A percentile compares a stretch with the other conserved stretches of the same genome.
Evolutionary conservation across 2,888 invertebrate genomes (phyloP).

Genomic region (Rhagonycha fulva): DNA sequence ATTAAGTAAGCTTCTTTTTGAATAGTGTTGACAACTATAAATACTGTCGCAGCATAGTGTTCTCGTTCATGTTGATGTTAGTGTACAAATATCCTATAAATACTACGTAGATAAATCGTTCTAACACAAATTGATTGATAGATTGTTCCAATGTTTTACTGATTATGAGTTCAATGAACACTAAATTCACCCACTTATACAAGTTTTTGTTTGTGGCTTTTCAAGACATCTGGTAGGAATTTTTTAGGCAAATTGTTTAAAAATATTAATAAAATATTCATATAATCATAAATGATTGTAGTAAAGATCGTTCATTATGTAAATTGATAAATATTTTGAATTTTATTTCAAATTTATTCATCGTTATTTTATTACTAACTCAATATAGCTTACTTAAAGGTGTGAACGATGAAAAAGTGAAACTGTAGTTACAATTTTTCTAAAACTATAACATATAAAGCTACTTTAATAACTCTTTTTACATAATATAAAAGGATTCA

Average conservation of each 20-base stretch:
- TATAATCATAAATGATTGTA: background rate
- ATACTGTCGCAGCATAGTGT: background rate
- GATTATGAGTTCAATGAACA: constrained; percentile 3
- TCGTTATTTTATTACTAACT: background rate
- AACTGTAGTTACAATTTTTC: background rate
- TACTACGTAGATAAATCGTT: background rate
- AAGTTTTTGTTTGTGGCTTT: background rate
- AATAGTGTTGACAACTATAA: background rate
- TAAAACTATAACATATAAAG: background rate
- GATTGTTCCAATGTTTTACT: constrained; percentile 2
- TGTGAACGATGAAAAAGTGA: background rate
- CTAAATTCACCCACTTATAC: constrained; percentile 1
- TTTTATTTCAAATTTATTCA: background rate
- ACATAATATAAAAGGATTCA: background rate
- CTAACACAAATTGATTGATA: constrained; percentile 4
- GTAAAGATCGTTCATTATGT: background rate
- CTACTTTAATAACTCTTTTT: background rate
- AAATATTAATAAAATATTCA: background rate
- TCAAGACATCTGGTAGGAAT: background rate
- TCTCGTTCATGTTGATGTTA: background rate
- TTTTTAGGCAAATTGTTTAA: background rate
- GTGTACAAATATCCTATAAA: background rate
- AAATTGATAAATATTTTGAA: background rate
- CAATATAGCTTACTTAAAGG: background rate
- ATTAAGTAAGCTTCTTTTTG: background rate